These are phyloP conservation scores for Coelogynopora nodosa DNA, from an alignment of 2,888 invertebrate genomes.

Conservation along the genomic window DNA sequence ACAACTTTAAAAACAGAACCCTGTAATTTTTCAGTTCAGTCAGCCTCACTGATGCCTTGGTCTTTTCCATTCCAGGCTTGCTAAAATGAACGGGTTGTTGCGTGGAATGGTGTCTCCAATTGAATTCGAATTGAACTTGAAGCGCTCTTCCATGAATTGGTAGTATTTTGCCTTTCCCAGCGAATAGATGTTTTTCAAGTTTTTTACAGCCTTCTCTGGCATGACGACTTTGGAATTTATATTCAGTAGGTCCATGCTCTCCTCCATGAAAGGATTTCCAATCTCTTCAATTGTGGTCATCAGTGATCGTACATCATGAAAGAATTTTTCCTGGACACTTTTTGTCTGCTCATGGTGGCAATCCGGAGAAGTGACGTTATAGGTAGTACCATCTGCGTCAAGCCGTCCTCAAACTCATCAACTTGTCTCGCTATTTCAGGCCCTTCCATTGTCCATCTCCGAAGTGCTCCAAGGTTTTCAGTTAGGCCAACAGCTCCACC, in stretches of 20 bases:
- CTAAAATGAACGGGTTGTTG: constrained; percentile 30
- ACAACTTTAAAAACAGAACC: constrained; percentile 43
- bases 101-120: constrained; percentile 39
- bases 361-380: neutral
- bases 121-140: constrained; percentile 32
- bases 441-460: constrained; percentile 47
- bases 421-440: constrained; percentile 46
- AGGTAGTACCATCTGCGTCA: constrained; percentile 24
- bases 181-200: neutral
- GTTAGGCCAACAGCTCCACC: constrained; percentile 48
- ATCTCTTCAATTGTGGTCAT: constrained; percentile 44
- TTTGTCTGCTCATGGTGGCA: constrained; percentile 46
- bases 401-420: constrained; percentile 41
- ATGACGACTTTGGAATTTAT: constrained; percentile 43
- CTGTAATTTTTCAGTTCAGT: constrained; percentile 42
- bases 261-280: constrained; percentile 46
- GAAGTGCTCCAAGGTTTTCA: constrained; percentile 44
- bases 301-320: constrained; percentile 35
- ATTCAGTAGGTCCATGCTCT: constrained; percentile 43
- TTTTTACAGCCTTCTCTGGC: constrained; percentile 40
- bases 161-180: constrained; percentile 39
- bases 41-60: neutral
- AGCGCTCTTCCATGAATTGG: constrained; percentile 37
- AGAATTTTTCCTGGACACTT: constrained; percentile 45
- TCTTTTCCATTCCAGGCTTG: constrained; percentile 28